A percentile compares a stretch with the other conserved stretches of the same genome.
Evolutionary conservation across 2,113 vertebrate species (phyloP).

Genomic region (Bungarus multicinctus): DNA sequence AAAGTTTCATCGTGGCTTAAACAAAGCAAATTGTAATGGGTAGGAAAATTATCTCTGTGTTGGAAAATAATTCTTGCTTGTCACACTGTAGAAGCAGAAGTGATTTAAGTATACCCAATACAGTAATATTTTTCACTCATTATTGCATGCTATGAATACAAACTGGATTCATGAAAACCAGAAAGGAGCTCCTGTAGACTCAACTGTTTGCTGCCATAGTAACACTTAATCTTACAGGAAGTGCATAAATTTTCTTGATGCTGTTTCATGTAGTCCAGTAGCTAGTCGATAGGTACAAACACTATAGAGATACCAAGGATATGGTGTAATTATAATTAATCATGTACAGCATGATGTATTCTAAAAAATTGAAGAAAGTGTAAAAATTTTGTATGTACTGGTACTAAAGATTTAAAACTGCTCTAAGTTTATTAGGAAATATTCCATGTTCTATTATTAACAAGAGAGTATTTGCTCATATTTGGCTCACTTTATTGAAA

Average conservation of each 20-base stretch:
- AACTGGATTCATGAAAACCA: constrained; percentile 13
- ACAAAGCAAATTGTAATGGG: neutral
- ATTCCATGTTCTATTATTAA: neutral
- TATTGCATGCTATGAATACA: constrained; percentile 22
- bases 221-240: constrained; percentile 11
- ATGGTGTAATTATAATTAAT: neutral
- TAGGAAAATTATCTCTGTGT: neutral
- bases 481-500: neutral
- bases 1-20: neutral
- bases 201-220: constrained; percentile 10
- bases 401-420: neutral
- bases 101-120: neutral
- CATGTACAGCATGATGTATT: neutral
- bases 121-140: constrained; percentile 18
- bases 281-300: neutral
- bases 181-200: constrained; percentile 19
- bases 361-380: neutral
- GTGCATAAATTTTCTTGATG: neutral
- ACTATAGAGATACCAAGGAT: neutral
- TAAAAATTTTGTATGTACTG: neutral
- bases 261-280: neutral
- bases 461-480: neutral
- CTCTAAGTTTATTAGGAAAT: neutral
- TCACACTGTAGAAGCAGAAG: constrained; percentile 18
- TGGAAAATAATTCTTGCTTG: constrained; percentile 8